Evolutionary conservation across 2,888 invertebrate genomes (phyloP).

Genomic region (Eristalis pertinax): DNA sequence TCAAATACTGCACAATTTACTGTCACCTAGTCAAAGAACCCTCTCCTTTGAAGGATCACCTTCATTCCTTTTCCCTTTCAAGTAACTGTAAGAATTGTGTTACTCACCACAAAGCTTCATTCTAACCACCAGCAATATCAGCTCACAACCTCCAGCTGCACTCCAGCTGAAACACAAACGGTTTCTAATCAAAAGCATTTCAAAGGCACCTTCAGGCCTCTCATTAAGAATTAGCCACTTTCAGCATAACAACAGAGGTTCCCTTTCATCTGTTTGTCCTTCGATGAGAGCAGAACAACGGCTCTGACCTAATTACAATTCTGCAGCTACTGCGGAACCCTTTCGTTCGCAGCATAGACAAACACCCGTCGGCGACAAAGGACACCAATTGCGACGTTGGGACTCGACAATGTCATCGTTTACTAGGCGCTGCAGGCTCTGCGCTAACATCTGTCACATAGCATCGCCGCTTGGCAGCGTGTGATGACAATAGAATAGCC

Average conservation of each 20-base stretch:
- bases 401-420: conserved; percentile 1
- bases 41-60: too few relatives aligned
- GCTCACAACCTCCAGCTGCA: not conserved
- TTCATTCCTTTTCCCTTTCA: too few relatives aligned
- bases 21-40: too few relatives aligned
- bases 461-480: not conserved
- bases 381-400: not conserved
- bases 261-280: not conserved
- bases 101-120: not conserved
- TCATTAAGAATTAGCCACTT: conserved; percentile 19
- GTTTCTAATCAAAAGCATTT: conserved; percentile 42
- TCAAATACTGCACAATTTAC: too few relatives aligned
- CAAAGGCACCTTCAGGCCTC: conserved; percentile 19
- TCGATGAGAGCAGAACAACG: not conserved
- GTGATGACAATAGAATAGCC: not conserved
- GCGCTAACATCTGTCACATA: not conserved
- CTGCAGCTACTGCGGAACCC: conserved; percentile 9
- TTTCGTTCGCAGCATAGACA: not conserved
- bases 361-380: not conserved
- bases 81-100: too few relatives aligned
- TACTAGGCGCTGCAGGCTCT: conserved; percentile 1
- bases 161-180: not conserved
- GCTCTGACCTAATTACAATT: conserved; percentile 61
- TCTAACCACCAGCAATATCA: not conserved
- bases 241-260: conserved; percentile 7